Evolutionary conservation across 2,797 vertebrate genomes (phyloP), one percentile per base, ranked within the genome.

Genomic region (Takifugu ocellatus): DNA sequence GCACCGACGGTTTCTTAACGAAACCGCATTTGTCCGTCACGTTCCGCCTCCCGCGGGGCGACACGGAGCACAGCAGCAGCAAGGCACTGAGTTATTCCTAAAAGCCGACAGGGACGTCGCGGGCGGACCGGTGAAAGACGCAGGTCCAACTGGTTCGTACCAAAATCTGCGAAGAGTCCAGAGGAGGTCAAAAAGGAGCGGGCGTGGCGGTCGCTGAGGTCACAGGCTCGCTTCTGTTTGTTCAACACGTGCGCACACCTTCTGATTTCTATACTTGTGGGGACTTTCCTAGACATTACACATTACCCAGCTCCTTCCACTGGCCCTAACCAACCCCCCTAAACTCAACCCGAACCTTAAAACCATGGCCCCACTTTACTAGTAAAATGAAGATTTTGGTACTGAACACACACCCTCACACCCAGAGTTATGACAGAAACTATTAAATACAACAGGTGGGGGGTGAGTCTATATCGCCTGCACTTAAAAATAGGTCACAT

Each of bases 41-140:
- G 27, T 33, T 33, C 8, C 6, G 7, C 5, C 33, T 33, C 6
- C 33, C 3, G 54, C 60, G 45, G 56, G 58, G 61, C 15, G 1
- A 66, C 57, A 61, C 51, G 56, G 53, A 72, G 73, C 68, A 46
- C 59, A 69, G 75, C 67, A 72, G 74, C 71, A 61, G 75, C 78
- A 89, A 89, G 87, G 87, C 85, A 88, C 84, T 82, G 82, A 69
- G 79, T 84, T 81, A 68, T 81, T 81, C 77, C 71, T 77, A 83
- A 66, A 77, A 77, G 70, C 78, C 60, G 54, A 81, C 44, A 71
- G 56, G 72, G 47, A 59, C 78, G 72, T 59, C 54, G 57, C 24
- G 3, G 60, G 59, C 49, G 51, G 45, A 68, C 48, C 16, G 21
- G 21, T 21, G 21, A 21, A 21, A 21, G 21, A 21, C 21, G 21